Evolutionary conservation across 2,113 vertebrate genomes (phyloP), one percentile per base, ranked within the genome.

Genomic region (Corythornis vintsioides): DNA sequence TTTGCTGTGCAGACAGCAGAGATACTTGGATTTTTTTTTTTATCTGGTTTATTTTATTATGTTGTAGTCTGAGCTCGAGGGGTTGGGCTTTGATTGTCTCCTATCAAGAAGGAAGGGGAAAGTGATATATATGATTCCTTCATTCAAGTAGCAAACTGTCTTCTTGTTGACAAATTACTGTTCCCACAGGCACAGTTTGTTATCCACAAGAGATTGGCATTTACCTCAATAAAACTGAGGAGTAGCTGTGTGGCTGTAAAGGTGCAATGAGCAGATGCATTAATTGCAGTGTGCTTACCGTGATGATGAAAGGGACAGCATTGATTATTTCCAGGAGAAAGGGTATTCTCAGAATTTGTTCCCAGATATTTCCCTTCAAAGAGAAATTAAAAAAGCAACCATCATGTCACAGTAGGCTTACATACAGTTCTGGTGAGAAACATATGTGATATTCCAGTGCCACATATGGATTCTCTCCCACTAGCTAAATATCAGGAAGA

Each of bases 281-380:
- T 75, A 82, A 91, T 50, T 65, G 38, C 89, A 78, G 57, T 31
- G 52, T 15, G 91, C 96, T 98, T 98, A 98, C 98, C 91, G 98
- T 98, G 91, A 98, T 97, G 92, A 98, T 98, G 96, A 98, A 98
- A 61, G 98, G 98, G 78, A 98, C 98, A 11, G 98, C 98, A 89
- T 98, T 98, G 88, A 98, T 98, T 93, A 98, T 97, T 97, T 98
- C 98, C 97, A 98, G 94, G 57, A 98, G 97, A 94, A 98, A 98
- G 25, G 98, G 97, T 95, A 98, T 97, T 90, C 98, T 97, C 92
- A 98, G 97, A 91, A 98, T 97, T 96, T 98, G 98, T 90, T 98
- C 98, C 98, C 98, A 98, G 86, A 98, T 98, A 94, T 98, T 98
- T 93, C 98, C 98, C 98, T 98, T 96, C 56, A 94, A 95, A 80